Percentiles rank a stretch among this genome's conserved stretches.
These are phyloP conservation scores for Atherix ibis DNA, from an alignment of 2,888 invertebrate species.

Conservation along the genomic window DNA sequence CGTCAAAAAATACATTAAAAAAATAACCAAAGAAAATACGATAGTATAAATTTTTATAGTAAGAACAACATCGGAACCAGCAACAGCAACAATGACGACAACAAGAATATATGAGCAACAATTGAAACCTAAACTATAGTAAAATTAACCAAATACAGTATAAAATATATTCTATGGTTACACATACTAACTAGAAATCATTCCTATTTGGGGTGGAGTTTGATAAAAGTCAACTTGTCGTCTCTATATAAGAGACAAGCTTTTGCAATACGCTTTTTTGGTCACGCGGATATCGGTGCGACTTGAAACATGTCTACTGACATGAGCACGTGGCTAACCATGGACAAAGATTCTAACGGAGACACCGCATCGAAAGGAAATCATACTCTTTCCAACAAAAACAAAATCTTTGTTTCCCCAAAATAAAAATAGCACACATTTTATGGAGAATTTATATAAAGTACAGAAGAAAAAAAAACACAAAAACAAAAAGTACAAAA, in stretches of 20 bases:
- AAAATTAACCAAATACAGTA: not conserved
- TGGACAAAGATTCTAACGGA: conserved; percentile 5
- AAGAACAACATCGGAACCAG: too few species aligned
- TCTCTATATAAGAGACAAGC: conserved; percentile 3
- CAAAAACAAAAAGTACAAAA: too few species aligned
- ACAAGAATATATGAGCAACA: conserved; percentile 1
- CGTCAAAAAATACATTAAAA: too few species aligned
- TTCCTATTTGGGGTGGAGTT: conserved; percentile 4
- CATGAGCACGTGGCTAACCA: conserved; percentile 28
- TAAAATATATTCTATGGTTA: not conserved
- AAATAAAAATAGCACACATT: too few species aligned
- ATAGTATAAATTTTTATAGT: too few species aligned
- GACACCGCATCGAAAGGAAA: not conserved
- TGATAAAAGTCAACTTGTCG: conserved; percentile 6
- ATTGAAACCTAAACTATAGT: not conserved
- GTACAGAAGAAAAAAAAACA: too few species aligned
- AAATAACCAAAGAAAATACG: too few species aligned
- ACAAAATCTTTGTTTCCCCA: too few species aligned
- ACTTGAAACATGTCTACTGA: conserved; percentile 29
- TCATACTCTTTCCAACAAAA: not conserved
- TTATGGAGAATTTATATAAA: too few species aligned
- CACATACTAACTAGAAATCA: not conserved
- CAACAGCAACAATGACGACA: too few species aligned
- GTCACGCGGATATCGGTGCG: conserved; percentile 33
- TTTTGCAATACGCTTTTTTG: too few species aligned